Base-by-base conservation (phyloP, 2,888 invertebrate genomes). In the Aproaerema taeniolella region DNA sequence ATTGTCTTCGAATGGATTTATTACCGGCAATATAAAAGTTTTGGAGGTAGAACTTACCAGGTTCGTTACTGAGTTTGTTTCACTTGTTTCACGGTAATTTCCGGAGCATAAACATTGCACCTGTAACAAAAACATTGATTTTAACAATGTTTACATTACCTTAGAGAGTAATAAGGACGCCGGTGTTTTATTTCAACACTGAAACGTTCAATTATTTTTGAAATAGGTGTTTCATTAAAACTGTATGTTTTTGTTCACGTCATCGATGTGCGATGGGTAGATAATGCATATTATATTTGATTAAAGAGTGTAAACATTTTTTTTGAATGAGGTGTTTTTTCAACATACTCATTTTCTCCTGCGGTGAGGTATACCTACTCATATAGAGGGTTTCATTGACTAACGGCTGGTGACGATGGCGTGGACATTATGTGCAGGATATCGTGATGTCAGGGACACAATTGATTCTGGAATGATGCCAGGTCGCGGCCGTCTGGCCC, bases 381-480 rank as follows among this genome's bases (percentile, higher is more conserved):
- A n/a, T 8, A 24, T 20, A 11, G 24, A 11, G 34, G 14, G 10
- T 24, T 34, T 2, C 34, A 26, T 25, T 25, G 10, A 25, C 34
- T 15, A n/a, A 12, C 2, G n/a, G 25, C n/a, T n/a, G n/a, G n/a
- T 25, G 38, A 11, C 31, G 31, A 17, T 38, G 9, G 31, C 8
- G 7, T 25, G 20, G 17, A 31, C 16, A n/a, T 6, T 20, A 33
- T 11, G 33, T 35, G 31, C n/a, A 32, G 43, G 38, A 40, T 57
- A 49, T 61, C 62, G 61, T 69, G 69, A 69, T 68, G 69, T 70
- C 71, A 67, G 71, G 67, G 70, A 76, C 78, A 79, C 80, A 78
- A 81, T 81, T 78, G 81, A 82, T 79, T 79, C 78, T 85, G 85
- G 85, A 82, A 65, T 73, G 71, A 67, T 60, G 85, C 85, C 85